phyloP scores from a whole-genome alignment of 2,797 vertebrate species.

The Anisognathus igniventris region DNA sequence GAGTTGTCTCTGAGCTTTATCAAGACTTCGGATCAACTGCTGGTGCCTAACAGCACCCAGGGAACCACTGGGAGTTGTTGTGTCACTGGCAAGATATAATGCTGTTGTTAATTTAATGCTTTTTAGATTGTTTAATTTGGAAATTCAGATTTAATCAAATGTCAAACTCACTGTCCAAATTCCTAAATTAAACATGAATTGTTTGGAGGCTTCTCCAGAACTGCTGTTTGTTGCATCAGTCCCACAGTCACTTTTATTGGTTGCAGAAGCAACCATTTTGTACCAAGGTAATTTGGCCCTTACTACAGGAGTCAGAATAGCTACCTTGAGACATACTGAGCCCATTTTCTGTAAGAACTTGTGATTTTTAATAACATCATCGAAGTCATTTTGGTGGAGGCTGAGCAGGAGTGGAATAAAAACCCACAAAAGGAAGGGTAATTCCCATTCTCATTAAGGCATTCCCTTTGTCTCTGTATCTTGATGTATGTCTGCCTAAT shows the following conservation, averaged over 20 bases:
- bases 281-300: constrained; percentile 23
- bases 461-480: background rate
- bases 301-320: background rate
- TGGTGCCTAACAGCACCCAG: background rate
- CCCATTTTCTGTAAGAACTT: background rate
- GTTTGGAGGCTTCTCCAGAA: constrained; percentile 10
- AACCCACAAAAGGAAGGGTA: background rate
- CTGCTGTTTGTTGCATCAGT: background rate
- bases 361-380: constrained; percentile 1
- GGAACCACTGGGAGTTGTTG: background rate
- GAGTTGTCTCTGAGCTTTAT: background rate
- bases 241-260: background rate
- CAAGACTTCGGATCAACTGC: background rate
- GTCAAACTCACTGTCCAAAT: background rate
- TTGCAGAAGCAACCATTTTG: constrained; percentile 5
- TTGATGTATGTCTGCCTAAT: background rate
- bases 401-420: background rate
- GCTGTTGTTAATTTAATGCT: constrained; percentile 18
- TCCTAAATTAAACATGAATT: constrained; percentile 54
- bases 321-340: background rate
- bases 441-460: background rate
- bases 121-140: constrained; percentile 26
- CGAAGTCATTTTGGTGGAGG: background rate
- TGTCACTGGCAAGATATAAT: background rate
- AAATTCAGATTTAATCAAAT: constrained; percentile 23